A percentile compares a stretch with the other conserved stretches of the same genome.
phyloP scores from a whole-genome alignment of 2,797 vertebrate species.

The Sebastes wilsoni region DNA sequence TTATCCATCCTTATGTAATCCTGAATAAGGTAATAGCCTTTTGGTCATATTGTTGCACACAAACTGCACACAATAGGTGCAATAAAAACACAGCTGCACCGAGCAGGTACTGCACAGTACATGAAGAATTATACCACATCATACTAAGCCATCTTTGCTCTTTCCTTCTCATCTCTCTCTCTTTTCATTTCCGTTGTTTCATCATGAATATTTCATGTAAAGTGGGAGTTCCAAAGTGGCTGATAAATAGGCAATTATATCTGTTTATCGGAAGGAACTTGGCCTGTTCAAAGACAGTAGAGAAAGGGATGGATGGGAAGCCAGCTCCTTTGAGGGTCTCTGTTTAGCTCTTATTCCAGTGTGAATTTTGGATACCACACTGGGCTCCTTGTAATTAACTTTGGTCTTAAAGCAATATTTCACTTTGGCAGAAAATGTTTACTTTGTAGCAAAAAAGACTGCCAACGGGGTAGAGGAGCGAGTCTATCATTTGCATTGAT shows the following conservation, averaged over 20 bases:
- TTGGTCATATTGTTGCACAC: neutral
- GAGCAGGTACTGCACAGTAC: neutral
- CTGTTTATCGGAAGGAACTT: conserved; percentile 36
- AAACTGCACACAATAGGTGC: neutral
- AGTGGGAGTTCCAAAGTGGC: neutral
- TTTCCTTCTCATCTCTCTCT: neutral
- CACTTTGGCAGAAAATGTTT: conserved; percentile 1
- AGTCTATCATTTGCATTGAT: neutral
- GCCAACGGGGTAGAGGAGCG: neutral
- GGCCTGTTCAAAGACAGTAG: conserved; percentile 23
- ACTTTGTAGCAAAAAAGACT: neutral
- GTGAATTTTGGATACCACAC: neutral
- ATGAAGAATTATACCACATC: neutral
- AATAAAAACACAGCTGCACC: neutral
- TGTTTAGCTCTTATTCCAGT: conserved; percentile 21
- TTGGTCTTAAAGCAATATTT: conserved; percentile 1
- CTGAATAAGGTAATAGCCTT: neutral
- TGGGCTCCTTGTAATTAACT: conserved; percentile 3
- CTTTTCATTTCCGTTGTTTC: conserved; percentile 6
- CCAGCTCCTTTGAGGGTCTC: conserved; percentile 37
- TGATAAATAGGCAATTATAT: conserved; percentile 58
- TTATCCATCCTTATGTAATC: neutral
- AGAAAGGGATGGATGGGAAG: conserved; percentile 8
- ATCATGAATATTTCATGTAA: conserved; percentile 50
- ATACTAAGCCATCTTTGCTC: neutral